Evolutionary conservation across 2,797 vertebrate species (phyloP).

Genomic region (Choloepus didactylus): DNA sequence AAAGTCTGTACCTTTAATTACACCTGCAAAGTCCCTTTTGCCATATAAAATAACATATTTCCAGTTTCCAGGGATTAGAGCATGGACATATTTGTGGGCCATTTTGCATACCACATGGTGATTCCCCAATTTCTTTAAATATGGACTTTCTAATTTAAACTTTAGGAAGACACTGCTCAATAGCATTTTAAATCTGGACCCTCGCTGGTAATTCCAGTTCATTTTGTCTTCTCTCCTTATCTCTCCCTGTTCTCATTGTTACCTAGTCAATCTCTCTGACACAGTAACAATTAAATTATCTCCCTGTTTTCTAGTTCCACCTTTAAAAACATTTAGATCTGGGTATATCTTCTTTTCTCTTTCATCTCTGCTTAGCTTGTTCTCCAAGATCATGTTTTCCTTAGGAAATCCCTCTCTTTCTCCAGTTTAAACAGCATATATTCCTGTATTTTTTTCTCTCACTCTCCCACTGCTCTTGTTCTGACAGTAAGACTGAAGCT

Average conservation of each 20-base stretch:
- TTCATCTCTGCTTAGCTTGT: constrained; percentile 43
- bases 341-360: constrained; percentile 26
- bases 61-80: constrained; percentile 50
- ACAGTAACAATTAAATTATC: constrained; percentile 48
- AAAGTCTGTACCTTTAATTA: constrained; percentile 41
- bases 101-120: neutral
- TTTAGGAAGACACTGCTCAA: constrained; percentile 13
- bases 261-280: neutral
- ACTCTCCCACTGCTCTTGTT: too few relatives aligned
- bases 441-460: neutral
- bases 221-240: neutral
- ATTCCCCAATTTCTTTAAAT: constrained; percentile 6
- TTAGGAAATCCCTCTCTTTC: constrained; percentile 43
- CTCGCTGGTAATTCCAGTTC: neutral
- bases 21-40: neutral
- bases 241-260: constrained; percentile 16
- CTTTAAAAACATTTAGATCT: constrained; percentile 52
- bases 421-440: constrained; percentile 1
- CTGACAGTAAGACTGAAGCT: neutral
- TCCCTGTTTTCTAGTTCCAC: constrained; percentile 24
- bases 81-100: neutral
- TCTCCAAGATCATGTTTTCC: constrained; percentile 41
- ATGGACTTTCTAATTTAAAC: neutral
- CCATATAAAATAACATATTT: constrained; percentile 19
- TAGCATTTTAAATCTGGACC: constrained; percentile 4